A percentile compares a stretch with the other conserved stretches of the same genome.
Evolutionary conservation across 2,888 invertebrate species (phyloP).

Genomic region (Drosophila meridionalis): DNA sequence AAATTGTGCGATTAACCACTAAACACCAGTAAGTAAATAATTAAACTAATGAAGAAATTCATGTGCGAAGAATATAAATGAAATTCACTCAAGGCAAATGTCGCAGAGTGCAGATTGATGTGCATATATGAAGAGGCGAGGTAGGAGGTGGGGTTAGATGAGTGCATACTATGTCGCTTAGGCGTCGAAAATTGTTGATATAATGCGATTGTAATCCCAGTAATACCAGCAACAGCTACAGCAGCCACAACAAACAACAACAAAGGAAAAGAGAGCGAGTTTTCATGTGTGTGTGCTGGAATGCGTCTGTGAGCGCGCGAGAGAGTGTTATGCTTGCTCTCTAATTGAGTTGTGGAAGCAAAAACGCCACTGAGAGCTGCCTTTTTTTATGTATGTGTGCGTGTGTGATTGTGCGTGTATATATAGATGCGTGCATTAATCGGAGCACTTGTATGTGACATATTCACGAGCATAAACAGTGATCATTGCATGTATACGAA

Average conservation of each 20-base stretch:
- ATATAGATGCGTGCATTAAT: not conserved
- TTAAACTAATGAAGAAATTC: not conserved
- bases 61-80: not conserved
- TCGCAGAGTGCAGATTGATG: conserved; percentile 2
- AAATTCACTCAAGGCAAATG: not conserved
- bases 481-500: not conserved
- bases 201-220: conserved; percentile 50
- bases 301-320: conserved; percentile 12
- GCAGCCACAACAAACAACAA: conserved; percentile 16
- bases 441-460: not conserved
- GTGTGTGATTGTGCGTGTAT: not conserved
- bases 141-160: not conserved
- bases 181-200: conserved; percentile 52
- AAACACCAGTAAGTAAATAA: conserved; percentile 20
- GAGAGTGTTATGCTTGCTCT: conserved; percentile 24
- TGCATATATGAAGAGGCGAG: not conserved
- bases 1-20: conserved; percentile 12
- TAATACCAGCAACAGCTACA: conserved; percentile 26
- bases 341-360: conserved; percentile 42
- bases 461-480: not conserved
- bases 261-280: conserved; percentile 17
- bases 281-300: conserved; percentile 11
- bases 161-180: conserved; percentile 18
- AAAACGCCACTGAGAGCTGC: conserved; percentile 27
- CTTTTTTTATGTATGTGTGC: not conserved